phyloP scores from a whole-genome alignment of 2,888 invertebrate species.

The Drosophila austrosaltans region DNA sequence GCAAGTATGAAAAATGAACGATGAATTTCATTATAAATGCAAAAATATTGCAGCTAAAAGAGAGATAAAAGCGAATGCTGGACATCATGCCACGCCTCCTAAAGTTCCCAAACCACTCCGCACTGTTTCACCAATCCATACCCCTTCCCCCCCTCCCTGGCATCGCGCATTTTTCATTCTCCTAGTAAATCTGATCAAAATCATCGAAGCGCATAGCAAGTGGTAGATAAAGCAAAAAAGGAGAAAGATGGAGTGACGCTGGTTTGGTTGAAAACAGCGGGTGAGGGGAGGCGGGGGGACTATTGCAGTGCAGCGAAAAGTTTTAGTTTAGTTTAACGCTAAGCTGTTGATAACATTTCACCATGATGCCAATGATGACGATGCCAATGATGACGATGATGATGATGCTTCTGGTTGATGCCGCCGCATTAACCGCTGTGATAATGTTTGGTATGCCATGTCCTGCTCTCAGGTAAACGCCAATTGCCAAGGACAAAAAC shows the following conservation, averaged over 20 bases:
- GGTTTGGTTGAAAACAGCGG: background rate
- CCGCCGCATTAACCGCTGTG: slow-evolving; percentile 56
- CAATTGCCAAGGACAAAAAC: slow-evolving; percentile 55
- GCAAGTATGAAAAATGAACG: slow-evolving; percentile 75
- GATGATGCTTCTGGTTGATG: slow-evolving; percentile 30
- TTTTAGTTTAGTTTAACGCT: slow-evolving; percentile 45
- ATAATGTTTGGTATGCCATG: slow-evolving; percentile 56
- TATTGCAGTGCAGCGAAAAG: slow-evolving; percentile 32
- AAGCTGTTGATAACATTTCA: slow-evolving; percentile 71
- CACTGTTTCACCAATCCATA: background rate
- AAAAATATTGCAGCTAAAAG: slow-evolving; percentile 63
- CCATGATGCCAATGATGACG: slow-evolving; percentile 47
- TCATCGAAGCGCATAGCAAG: slow-evolving; percentile 70
- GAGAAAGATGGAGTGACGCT: slow-evolving; percentile 18
- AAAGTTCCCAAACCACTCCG: too few relatives aligned
- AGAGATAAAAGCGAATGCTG: slow-evolving; percentile 48
- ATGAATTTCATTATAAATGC: slow-evolving; percentile 79
- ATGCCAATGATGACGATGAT: slow-evolving; percentile 50
- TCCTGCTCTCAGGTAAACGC: slow-evolving; percentile 46
- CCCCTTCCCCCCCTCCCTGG: background rate
- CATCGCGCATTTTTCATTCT: slow-evolving; percentile 9
- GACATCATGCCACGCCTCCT: slow-evolving; percentile 41
- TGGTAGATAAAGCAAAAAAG: slow-evolving; percentile 36
- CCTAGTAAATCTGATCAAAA: slow-evolving; percentile 73
- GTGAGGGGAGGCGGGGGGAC: background rate